Base-by-base conservation (phyloP, 64 coral and sea anemone genomes). In the Acropora tenuis region DNA sequence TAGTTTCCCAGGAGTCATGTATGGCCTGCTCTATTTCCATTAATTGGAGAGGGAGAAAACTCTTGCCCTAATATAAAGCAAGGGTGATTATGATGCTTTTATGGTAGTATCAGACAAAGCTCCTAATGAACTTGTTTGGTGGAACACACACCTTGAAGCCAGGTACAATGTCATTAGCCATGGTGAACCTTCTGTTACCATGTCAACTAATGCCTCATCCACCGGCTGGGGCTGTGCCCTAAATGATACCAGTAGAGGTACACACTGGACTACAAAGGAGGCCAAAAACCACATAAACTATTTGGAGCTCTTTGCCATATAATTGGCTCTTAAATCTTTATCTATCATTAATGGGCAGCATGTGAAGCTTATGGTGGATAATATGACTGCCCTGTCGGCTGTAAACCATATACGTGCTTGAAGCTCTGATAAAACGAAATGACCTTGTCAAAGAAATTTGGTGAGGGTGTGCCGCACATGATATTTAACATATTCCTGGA, bases 181-280 rank as follows among this genome's bases (percentile, higher is more conserved):
- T 78, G 87, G 87, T 53, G 74, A 66, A n/a, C 72, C 74, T 59
- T 60, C 74, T 58, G 53, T 77, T 89, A 55, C 66, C 49, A 76
- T 89, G 50, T 77, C 87, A 52, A 89, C 87, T 46, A 74, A 89
- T 89, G 73, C 74, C 74, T 89, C 87, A 60, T 78, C 87, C 72
- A 89, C 87, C 5, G 87, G 87, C 71, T 89, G 87, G 87, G 73
- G 87, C 40, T 89, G 87, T 9, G 76, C 73, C 87, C 87, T 89
- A 41, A 17, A 6, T 57, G 2, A 89, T 78, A 63, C 59, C 59
- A 63, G 59, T 63, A 63, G 9, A 63, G 59, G 59, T 63, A 13
- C 9, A 63, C 59, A 63, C 59, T 63, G 59, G 59, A 63, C 59
- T 63, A 63, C 59, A 63, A 13, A 63, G 59, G 59, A 63, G 59